These are phyloP conservation scores for Panagrolaimus sp. DNA, from an alignment of 1,140 invertebrate species.

Conservation along the genomic window DNA sequence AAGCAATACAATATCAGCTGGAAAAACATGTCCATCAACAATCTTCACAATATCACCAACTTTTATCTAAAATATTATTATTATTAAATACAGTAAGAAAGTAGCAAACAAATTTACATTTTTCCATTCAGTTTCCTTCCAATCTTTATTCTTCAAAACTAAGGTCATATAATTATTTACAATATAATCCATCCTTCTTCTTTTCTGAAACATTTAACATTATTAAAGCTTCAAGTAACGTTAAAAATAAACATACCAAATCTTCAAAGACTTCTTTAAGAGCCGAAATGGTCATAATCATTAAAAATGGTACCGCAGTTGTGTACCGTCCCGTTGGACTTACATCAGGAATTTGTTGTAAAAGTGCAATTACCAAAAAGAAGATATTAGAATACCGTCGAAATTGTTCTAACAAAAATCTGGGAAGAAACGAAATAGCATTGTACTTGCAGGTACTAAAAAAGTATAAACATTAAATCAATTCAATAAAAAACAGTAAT, in stretches of 20 bases:
- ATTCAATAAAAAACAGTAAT: too few relatives aligned
- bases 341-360: constrained; percentile 96
- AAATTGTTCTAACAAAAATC: constrained; percentile 94
- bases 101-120: constrained; percentile 25
- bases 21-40: constrained; percentile 83
- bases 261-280: constrained; percentile 94
- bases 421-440: constrained; percentile 77
- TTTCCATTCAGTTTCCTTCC: constrained; percentile 54
- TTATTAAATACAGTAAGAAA: constrained; percentile 17
- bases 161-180: constrained; percentile 73
- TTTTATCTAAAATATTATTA: constrained; percentile 64
- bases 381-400: constrained; percentile 91
- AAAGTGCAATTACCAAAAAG: constrained; percentile 86
- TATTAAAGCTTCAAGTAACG: background rate
- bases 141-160: constrained; percentile 41
- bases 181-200: constrained; percentile 85
- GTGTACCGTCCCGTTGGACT: constrained; percentile 90
- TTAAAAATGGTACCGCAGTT: constrained; percentile 84
- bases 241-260: constrained; percentile 68
- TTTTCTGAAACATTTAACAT: constrained; percentile 68
- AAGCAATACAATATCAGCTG: constrained; percentile 81
- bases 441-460: constrained; percentile 82
- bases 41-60: constrained; percentile 89
- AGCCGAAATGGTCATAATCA: constrained; percentile 85
- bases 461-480: background rate